Percentiles rank a stretch among this genome's conserved stretches.
These are phyloP conservation scores for Thalpophila matura DNA, from an alignment of 2,888 invertebrate genomes.

Conservation along the genomic window DNA sequence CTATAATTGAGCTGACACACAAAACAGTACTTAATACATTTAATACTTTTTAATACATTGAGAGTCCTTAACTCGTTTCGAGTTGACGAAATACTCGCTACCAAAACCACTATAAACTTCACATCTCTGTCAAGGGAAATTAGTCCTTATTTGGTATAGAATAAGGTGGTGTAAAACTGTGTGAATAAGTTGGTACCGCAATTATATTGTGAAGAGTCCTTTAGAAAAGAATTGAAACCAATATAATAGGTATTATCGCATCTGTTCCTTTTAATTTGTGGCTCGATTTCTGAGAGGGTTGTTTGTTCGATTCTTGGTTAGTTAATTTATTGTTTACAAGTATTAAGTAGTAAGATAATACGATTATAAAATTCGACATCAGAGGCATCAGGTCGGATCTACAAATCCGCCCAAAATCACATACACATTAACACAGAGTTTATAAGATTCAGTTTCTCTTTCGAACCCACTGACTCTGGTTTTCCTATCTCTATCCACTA, in stretches of 20 bases:
- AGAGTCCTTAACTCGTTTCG: slow-evolving; percentile 16
- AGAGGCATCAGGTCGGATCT: too few species aligned
- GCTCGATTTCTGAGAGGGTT: slow-evolving; percentile 24
- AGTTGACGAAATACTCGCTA: slow-evolving; percentile 13
- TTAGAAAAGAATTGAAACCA: slow-evolving; percentile 47
- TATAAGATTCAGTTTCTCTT: too few species aligned
- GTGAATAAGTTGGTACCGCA: slow-evolving; percentile 21
- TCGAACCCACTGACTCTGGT: too few species aligned
- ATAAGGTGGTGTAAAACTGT: neutral
- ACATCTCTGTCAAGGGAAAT: neutral
- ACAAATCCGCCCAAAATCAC: too few species aligned
- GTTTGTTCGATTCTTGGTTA: slow-evolving; percentile 28
- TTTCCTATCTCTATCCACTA: too few species aligned
- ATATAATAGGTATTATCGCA: slow-evolving; percentile 58
- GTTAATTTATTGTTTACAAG: neutral
- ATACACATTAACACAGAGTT: too few species aligned
- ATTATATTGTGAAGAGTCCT: slow-evolving; percentile 25
- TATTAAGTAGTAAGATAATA: too few species aligned
- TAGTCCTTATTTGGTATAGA: fast-evolving
- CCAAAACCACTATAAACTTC: neutral
- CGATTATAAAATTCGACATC: too few species aligned
- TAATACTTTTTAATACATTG: slow-evolving; percentile 42
- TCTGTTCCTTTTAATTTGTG: slow-evolving; percentile 53
- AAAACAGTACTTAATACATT: slow-evolving; percentile 56
- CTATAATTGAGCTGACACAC: slow-evolving; percentile 49